A percentile compares a stretch with the other conserved stretches of the same genome.
Evolutionary conservation across 2,888 invertebrate genomes (phyloP).

Genomic region (Trichopoda pennipes): DNA sequence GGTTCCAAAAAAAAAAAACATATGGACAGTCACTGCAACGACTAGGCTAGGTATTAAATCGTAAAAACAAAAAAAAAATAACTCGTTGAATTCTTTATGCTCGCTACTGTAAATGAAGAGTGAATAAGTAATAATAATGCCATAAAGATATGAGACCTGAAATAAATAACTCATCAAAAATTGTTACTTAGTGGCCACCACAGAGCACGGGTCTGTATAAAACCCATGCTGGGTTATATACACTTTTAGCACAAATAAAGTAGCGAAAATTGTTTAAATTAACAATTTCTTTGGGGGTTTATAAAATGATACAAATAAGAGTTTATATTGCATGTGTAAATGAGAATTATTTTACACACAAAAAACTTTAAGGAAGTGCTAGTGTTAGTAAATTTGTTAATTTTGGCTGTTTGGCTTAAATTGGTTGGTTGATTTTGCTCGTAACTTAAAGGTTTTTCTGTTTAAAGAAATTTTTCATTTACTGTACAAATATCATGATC

Average conservation of each 20-base stretch:
- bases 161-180: too few species aligned
- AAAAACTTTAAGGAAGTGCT: conserved; percentile 41
- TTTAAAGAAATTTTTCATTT: too few species aligned
- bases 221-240: too few species aligned
- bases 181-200: too few species aligned
- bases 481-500: conserved; percentile 33
- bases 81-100: too few species aligned
- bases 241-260: conserved; percentile 15
- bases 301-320: conserved; percentile 30
- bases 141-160: too few species aligned
- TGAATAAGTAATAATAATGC: background rate
- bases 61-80: too few species aligned
- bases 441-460: conserved; percentile 31
- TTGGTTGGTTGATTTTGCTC: conserved; percentile 35
- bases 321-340: conserved; percentile 17
- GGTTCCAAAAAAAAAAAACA: too few species aligned
- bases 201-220: too few species aligned
- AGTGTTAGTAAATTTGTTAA: conserved; percentile 40
- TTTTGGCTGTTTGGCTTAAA: conserved; percentile 30
- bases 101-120: conserved; percentile 1
- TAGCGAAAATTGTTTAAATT: conserved; percentile 42
- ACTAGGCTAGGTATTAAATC: too few species aligned
- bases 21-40: too few species aligned
- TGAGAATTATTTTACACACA: conserved; percentile 28
- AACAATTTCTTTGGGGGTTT: conserved; percentile 13